Evolutionary conservation across 2,888 invertebrate genomes (phyloP).

Genomic region (Chalcosyrphus nemorum): DNA sequence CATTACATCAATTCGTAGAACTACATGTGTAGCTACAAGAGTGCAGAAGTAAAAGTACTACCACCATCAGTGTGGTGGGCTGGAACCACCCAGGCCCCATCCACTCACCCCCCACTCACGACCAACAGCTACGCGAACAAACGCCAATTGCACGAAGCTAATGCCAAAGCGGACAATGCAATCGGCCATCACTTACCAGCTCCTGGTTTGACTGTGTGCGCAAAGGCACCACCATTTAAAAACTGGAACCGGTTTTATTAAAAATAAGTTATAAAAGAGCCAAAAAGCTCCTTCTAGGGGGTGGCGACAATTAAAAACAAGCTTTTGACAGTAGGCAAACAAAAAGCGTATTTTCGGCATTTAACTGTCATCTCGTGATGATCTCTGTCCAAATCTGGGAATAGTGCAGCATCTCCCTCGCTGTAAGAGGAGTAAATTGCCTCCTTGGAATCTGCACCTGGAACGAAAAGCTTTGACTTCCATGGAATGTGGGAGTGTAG

Average conservation of each 20-base stretch:
- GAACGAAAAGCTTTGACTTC: slow-evolving; percentile 44
- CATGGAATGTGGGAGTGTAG: slow-evolving; percentile 56
- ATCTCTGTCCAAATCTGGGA: slow-evolving; percentile 28
- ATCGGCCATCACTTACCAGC: slow-evolving; percentile 68
- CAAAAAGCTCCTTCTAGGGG: slow-evolving; percentile 44
- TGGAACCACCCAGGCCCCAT: slow-evolving; percentile 66
- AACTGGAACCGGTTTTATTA: slow-evolving; percentile 58
- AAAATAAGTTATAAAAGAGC: slow-evolving; percentile 23
- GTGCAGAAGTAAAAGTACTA: slow-evolving; percentile 70
- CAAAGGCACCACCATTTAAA: slow-evolving; percentile 60
- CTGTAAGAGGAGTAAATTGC: background rate
- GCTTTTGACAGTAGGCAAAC: slow-evolving; percentile 13
- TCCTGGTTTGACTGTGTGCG: slow-evolving; percentile 51
- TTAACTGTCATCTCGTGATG: slow-evolving; percentile 24
- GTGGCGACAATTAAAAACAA: slow-evolving; percentile 31
- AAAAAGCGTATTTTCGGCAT: background rate
- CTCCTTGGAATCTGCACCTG: slow-evolving; percentile 12
- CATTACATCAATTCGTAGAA: slow-evolving; percentile 74
- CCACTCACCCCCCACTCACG: slow-evolving; percentile 55
- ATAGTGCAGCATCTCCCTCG: background rate
- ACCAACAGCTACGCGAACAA: slow-evolving; percentile 5
- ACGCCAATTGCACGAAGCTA: slow-evolving; percentile 67
- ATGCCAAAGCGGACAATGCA: slow-evolving; percentile 61
- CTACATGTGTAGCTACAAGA: slow-evolving; percentile 75
- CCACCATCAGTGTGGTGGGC: slow-evolving; percentile 51